Evolutionary conservation across 2,113 vertebrate genomes (phyloP).

Genomic region (Forbesichthys agassizii): DNA sequence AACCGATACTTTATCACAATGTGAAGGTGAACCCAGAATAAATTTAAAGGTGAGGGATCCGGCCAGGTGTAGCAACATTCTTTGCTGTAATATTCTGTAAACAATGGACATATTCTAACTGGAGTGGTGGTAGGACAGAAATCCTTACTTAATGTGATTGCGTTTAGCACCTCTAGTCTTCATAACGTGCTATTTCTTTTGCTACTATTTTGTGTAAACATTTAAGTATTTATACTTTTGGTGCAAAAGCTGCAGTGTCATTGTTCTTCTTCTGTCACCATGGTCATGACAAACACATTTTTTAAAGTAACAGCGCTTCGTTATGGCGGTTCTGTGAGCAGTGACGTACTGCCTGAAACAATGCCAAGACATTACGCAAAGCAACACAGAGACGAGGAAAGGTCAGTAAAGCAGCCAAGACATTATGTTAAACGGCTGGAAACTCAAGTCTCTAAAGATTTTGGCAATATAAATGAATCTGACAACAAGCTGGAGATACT

Average conservation of each 20-base stretch:
- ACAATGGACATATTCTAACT: not conserved
- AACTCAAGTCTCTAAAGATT: conserved; percentile 44
- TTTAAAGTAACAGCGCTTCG: not conserved
- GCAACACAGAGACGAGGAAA: conserved; percentile 31
- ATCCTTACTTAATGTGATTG: not conserved
- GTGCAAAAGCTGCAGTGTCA: conserved; percentile 13
- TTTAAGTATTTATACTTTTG: conserved; percentile 6
- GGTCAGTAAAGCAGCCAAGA: conserved; percentile 46
- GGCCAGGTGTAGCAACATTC: not conserved
- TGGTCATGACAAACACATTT: conserved; percentile 14
- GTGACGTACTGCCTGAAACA: conserved; percentile 48
- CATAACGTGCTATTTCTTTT: not conserved
- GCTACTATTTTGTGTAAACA: not conserved
- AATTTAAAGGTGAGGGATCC: not conserved
- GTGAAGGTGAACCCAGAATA: not conserved
- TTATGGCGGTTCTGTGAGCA: conserved; percentile 29
- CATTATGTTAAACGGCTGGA: conserved; percentile 43
- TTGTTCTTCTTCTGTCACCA: conserved; percentile 27
- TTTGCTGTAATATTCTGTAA: not conserved
- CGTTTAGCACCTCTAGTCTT: not conserved
- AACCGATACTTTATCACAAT: not conserved
- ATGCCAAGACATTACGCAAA: conserved; percentile 56
- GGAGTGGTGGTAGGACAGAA: not conserved
- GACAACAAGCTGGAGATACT: conserved; percentile 58
- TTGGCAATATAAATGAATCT: conserved; percentile 62